Percentiles rank a stretch among this genome's conserved stretches.
Evolutionary conservation across 2,797 vertebrate species (phyloP).

Genomic region (Pangasius sanitwongsei): DNA sequence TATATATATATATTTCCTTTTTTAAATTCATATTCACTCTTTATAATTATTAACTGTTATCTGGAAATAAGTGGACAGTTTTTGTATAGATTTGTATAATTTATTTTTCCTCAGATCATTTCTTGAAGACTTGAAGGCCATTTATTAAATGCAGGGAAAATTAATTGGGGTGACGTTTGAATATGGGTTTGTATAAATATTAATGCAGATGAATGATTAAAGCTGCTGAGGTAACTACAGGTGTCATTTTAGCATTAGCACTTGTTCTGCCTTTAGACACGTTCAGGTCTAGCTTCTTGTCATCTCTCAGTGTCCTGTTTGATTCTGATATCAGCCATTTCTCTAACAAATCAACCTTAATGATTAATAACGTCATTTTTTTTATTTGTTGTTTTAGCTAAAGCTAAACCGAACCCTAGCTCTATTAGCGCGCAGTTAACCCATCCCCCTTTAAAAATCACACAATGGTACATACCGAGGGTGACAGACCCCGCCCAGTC

Average conservation of each 20-base stretch:
- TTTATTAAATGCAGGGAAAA: neutral
- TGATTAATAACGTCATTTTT: neutral
- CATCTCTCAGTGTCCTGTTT: neutral
- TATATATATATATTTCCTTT: no score
- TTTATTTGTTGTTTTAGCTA: neutral
- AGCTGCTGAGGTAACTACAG: slow-evolving; percentile 30
- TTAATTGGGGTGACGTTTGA: neutral
- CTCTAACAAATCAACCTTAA: neutral
- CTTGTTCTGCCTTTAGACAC: neutral
- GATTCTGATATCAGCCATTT: neutral
- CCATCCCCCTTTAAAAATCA: slow-evolving; percentile 17
- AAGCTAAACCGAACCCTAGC: neutral
- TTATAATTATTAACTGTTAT: neutral
- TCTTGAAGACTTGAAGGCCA: neutral
- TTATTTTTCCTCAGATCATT: neutral
- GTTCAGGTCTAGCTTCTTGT: neutral
- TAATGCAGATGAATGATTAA: slow-evolving; percentile 27
- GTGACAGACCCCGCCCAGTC: slow-evolving; percentile 65
- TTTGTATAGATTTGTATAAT: neutral
- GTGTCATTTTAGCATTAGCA: slow-evolving; percentile 16
- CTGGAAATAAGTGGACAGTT: neutral
- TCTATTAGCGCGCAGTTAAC: neutral
- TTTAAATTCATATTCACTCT: neutral
- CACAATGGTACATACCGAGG: slow-evolving; percentile 67
- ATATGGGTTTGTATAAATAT: slow-evolving; percentile 10